These are phyloP conservation scores for Cichladusa arquata DNA, from an alignment of 2,113 vertebrate species.

Conservation along the genomic window DNA sequence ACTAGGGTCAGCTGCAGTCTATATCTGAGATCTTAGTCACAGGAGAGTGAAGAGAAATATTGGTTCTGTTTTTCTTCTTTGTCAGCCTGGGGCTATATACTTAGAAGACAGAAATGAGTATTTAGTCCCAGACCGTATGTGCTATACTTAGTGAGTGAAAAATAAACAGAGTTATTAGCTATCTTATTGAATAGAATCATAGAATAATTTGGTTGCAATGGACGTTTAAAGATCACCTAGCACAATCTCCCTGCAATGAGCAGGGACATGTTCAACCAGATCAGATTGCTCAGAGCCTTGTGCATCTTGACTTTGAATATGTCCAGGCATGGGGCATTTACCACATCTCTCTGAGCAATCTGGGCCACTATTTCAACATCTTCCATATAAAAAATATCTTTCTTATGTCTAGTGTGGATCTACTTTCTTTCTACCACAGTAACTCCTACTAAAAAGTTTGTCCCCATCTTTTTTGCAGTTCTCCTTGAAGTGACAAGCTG, in stretches of 20 bases:
- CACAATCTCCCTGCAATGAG: neutral
- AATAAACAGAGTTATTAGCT: neutral
- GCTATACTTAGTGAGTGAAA: neutral
- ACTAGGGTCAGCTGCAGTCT: neutral
- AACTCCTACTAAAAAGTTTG: neutral
- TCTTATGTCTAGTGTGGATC: neutral
- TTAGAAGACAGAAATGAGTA: neutral
- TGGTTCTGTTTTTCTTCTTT: neutral
- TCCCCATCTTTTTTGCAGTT: neutral
- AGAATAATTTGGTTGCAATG: neutral
- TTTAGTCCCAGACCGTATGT: neutral
- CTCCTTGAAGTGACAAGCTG: neutral
- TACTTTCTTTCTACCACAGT: neutral
- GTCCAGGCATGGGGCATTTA: neutral
- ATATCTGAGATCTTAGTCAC: neutral
- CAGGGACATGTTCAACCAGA: neutral
- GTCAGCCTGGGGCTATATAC: neutral
- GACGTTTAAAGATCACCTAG: neutral
- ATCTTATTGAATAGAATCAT: neutral
- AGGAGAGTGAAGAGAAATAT: neutral
- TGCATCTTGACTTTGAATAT: neutral
- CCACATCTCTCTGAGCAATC: neutral
- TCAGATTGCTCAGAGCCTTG: neutral
- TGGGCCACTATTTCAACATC: neutral
- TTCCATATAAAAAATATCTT: neutral